Evolutionary conservation across 2,888 invertebrate genomes (phyloP).

Genomic region (Aproaerema taeniolella): DNA sequence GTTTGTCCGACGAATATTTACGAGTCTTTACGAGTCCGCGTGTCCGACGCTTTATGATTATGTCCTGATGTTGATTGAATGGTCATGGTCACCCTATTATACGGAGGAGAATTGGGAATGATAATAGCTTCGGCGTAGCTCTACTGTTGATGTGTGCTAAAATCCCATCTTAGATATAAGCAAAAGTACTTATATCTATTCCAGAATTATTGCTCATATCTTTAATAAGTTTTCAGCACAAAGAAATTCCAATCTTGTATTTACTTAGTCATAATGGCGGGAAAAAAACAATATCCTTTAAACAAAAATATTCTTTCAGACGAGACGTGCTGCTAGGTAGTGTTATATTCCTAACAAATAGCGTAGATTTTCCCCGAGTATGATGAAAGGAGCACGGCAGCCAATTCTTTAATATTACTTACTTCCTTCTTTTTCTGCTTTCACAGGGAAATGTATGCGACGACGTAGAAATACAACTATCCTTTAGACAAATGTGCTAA

Average conservation of each 20-base stretch:
- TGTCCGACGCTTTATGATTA: slow-evolving; percentile 68
- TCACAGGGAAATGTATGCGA: slow-evolving; percentile 50
- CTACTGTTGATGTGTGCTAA: slow-evolving; percentile 16
- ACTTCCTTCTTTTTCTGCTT: slow-evolving; percentile 37
- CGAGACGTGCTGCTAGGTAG: too few species aligned
- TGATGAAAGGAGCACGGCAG: slow-evolving; percentile 24
- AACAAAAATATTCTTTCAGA: too few species aligned
- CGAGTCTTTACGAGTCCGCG: slow-evolving; percentile 58
- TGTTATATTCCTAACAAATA: too few species aligned
- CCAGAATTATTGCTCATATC: too few species aligned
- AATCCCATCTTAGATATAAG: too few species aligned
- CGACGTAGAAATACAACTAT: slow-evolving; percentile 64
- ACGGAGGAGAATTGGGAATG: slow-evolving; percentile 17
- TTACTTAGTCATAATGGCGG: too few species aligned
- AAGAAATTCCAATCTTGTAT: too few species aligned
- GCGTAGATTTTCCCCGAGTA: slow-evolving; percentile 13
- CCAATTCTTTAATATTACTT: slow-evolving; percentile 38
- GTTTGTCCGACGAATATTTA: slow-evolving; percentile 52
- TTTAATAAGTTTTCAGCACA: too few species aligned
- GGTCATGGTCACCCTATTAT: slow-evolving; percentile 56
- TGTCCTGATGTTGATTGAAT: slow-evolving; percentile 72
- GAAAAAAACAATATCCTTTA: too few species aligned
- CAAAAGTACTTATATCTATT: too few species aligned
- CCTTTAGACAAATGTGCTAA: slow-evolving; percentile 73
- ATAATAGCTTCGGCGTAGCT: slow-evolving; percentile 22